A percentile compares a stretch with the other conserved stretches of the same genome.
These are phyloP conservation scores for Hemiprocne comata DNA, from an alignment of 2,113 vertebrate species.

Conservation along the genomic window DNA sequence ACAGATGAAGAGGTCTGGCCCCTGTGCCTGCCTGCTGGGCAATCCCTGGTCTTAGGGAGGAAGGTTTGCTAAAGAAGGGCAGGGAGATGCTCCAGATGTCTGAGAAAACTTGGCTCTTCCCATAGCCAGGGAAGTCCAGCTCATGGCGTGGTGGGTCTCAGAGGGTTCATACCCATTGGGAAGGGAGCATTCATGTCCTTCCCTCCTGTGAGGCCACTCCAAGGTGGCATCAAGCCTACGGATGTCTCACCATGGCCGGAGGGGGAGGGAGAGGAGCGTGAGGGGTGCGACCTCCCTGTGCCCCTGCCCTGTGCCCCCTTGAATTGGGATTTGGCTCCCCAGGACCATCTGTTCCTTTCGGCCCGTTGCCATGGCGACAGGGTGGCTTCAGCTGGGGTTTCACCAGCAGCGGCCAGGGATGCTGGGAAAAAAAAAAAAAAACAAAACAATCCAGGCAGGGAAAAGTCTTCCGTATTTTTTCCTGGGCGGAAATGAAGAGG, in stretches of 20 bases:
- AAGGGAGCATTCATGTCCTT: accelerated
- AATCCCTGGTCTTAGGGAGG: accelerated
- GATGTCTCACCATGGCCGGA: accelerated
- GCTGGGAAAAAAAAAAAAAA: constrained; percentile 41
- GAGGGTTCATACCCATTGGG: background rate
- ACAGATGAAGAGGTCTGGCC: background rate
- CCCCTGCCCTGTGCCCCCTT: background rate
- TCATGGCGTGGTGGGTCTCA: background rate
- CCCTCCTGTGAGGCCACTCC: background rate
- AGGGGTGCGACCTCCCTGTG: background rate
- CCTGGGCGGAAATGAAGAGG: background rate
- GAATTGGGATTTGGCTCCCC: constrained; percentile 67
- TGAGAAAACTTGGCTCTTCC: background rate
- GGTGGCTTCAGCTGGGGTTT: constrained; percentile 77
- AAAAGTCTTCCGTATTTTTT: background rate
- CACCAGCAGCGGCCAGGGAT: constrained; percentile 44
- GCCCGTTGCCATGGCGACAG: constrained; percentile 72
- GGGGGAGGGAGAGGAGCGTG: accelerated
- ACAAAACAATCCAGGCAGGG: background rate
- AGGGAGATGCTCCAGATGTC: background rate
- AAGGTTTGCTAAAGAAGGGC: background rate
- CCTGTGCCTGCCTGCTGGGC: accelerated
- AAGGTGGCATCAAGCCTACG: background rate
- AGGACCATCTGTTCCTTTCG: constrained; percentile 77
- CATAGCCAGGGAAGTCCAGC: accelerated